A percentile compares a stretch with the other conserved stretches of the same genome.
Conservation (phyloP, 35 echinoderm and acorn worm genomes). For the Heliocidaris erythrogramma region DNA sequence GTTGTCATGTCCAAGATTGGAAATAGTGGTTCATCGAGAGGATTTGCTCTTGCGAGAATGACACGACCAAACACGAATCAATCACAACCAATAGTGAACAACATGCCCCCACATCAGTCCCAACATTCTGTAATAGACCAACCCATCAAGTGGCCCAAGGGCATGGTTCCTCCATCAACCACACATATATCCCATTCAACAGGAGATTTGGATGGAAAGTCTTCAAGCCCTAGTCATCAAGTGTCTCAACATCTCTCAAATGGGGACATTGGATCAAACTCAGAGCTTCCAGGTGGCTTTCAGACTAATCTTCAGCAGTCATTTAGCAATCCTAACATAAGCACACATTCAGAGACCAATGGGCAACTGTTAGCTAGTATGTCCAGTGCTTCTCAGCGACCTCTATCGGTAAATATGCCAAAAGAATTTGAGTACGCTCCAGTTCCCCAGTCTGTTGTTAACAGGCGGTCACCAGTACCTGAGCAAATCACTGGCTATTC, state of each 20-base stretch:
- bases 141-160: background rate
- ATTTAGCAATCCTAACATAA: constrained; percentile 27
- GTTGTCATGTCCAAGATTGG: constrained; percentile 41
- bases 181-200: background rate
- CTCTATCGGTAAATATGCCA: background rate
- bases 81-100: background rate
- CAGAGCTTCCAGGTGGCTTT: constrained; percentile 1
- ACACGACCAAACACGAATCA: background rate
- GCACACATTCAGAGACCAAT: background rate
- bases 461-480: constrained; percentile 21
- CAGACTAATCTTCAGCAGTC: constrained; percentile 26
- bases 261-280: background rate
- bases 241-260: background rate
- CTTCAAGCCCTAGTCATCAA: constrained; percentile 15
- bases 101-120: background rate
- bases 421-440: constrained; percentile 17
- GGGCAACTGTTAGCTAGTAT: background rate
- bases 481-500: background rate
- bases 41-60: constrained; percentile 37
- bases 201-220: background rate
- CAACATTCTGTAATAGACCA: background rate
- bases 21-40: constrained; percentile 22
- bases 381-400: background rate
- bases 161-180: background rate
- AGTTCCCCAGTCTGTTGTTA: constrained; percentile 25